Base-by-base conservation (phyloP, 37 sponge, comb jelly and placozoan species). In the Dysidea cf. avara region DNA sequence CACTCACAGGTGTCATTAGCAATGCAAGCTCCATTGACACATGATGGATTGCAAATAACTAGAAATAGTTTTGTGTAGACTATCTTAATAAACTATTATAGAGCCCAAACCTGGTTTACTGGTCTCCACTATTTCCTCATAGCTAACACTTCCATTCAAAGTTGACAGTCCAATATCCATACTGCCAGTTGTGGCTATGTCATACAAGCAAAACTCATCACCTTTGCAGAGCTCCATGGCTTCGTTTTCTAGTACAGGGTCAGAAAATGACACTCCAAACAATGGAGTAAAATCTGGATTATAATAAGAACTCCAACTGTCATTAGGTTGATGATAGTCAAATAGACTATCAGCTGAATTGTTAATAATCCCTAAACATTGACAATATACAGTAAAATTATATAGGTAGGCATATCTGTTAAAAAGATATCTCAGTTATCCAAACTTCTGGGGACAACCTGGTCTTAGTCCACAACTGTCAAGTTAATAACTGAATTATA, bases 151-250 rank as follows among this genome's bases (percentile, higher is more conserved):
- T 46, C 77, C 77, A 29, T 35, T 0, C 33, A 69, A 24, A 32
- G 87, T 86, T 7, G 81, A 37, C 53, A 62, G 1, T 6, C 87
- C 87, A 39, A 86, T 75, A 9, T 86, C 81, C 22, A 74, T 39
- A 26, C 77, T 43, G 11, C 75, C 75, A 17, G 81, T 80, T 21
- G 77, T 66, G 13, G 87, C 87, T 46, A 86, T 68, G 53, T 86
- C 87, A 80, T 48, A 86, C 66, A 70, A 54, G 64, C 87, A 86
- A 18, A 80, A 75, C 0, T 16, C 24, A 46, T 80, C 76, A 46
- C 63, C 56, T 28, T 39, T 50, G 75, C 87, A 86, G 2, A 80
- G 17, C 16, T 20, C 37, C 17, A 63, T 78, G 39, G 87, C 81
- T 70, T 75, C 13, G 11, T 74, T 56, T 39, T 86, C 72, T 12